Evolutionary conservation across 2,113 vertebrate species (phyloP), one percentile per base, ranked within the genome.

Genomic region (Strix uralensis): DNA sequence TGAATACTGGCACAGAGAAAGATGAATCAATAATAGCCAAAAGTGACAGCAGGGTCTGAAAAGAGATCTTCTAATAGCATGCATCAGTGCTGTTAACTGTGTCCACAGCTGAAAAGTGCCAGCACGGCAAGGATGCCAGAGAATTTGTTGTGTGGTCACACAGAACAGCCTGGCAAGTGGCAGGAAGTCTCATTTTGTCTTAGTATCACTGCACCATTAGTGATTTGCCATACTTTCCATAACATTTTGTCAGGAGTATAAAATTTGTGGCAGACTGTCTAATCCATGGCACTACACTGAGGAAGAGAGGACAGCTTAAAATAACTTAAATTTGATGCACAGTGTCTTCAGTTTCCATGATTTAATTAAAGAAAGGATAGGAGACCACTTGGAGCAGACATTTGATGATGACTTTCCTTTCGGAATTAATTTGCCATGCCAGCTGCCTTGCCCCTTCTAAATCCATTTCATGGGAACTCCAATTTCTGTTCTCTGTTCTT

Each of bases 91-190:
- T 57, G 12, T 47, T 44, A 80, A 38, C 36, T 49, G 23, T 52
- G n/a, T 57, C 42, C 63, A 38, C 8, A 61, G 65, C 72, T 63
- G 66, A n/a, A 27, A 85, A 78, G 20, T 71, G 47, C 42, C 55
- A n/a, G 22, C 0, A 0, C 4, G 8, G 40, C 49, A 54, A 12
- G 7, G 21, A 19, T 38, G 5, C 13, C 73, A 47, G 38, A 34
- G 36, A 63, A 92, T 49, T 21, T 59, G 4, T 17, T 61, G 32
- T 58, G 65, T 38, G 52, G 30, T 62, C 38, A 54, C 61, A 40
- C 16, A 70, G 58, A 70, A 47, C 1, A 82, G 25, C 46, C 47
- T 80, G 58, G 38, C 46, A 59, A 71, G 23, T 14, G 16, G 59
- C 42, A 38, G 42, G 30, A 20, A 19, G 15, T 26, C 26, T 71